phyloP scores from a whole-genome alignment of 2,888 invertebrate genomes.

The Oasisia sp. region DNA sequence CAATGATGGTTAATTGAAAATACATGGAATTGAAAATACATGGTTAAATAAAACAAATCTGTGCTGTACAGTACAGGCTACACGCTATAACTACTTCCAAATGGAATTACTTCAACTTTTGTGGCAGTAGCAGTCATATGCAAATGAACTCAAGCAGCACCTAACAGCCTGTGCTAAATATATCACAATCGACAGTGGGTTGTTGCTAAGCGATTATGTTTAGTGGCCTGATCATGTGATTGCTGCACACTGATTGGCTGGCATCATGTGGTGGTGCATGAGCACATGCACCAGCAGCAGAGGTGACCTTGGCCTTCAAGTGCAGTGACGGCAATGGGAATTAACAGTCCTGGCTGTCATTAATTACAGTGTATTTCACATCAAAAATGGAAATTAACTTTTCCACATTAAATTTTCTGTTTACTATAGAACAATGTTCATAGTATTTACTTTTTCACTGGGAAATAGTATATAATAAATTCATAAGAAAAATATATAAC shows the following conservation, averaged over 20 bases:
- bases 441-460: not conserved
- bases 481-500: no score
- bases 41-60: not conserved
- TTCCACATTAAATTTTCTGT: not conserved
- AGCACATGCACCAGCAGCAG: not conserved
- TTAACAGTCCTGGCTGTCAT: not conserved
- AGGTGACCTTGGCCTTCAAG: constrained; percentile 5
- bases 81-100: not conserved
- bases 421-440: not conserved
- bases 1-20: not conserved
- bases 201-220: not conserved
- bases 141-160: not conserved
- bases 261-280: not conserved
- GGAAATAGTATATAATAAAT: not conserved
- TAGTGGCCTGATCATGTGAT: constrained; percentile 3
- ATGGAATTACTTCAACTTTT: not conserved
- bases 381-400: not conserved
- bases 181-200: not conserved
- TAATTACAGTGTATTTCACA: not conserved
- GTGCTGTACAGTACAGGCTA: not conserved
- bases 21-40: not conserved
- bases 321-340: not conserved
- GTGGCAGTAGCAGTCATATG: not conserved
- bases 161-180: not conserved
- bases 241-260: not conserved